Evolutionary conservation across 2,113 vertebrate genomes (phyloP), one percentile per base, ranked within the genome.

Genomic region (Daphoenositta chrysoptera): DNA sequence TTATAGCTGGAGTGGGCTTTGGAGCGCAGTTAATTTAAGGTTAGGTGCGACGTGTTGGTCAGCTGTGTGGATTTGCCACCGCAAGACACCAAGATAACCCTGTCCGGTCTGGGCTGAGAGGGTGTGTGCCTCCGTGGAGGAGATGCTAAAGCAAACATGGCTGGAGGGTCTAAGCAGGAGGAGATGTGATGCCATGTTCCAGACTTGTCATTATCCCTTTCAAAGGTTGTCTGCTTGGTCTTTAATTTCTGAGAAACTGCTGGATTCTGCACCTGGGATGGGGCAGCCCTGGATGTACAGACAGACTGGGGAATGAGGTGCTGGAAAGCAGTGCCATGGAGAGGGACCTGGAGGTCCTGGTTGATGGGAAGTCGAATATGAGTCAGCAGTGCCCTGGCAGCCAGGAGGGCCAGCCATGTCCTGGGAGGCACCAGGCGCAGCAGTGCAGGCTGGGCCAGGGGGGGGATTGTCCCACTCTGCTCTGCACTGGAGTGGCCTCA

Each of bases 401-500:
- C 24, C 42, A 65, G 70, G 40, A 56, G 50, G 20, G n/a, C 2
- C 60, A 65, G 0, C 4, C 3, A 0, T 56, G 50, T 40, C 24
- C 70, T 65, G 60, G n/a, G 26, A n/a, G 30, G 13, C 50, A 65
- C 24, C 42, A 48, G 50, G 18, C 14, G 54, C 31, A 83, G 27
- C 50, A 24, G 53, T 64, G 28, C n/a, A 22, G 48, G 28, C 40
- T 16, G 24, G 60, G 42, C 35, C 50, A 57, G 35, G 42, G n/a
- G 57, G 20, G 30, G 30, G 19, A 30, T 33, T 75, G 58, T 48
- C 30, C 50, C 47, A 48, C 42, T 57, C 40, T 72, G 53, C 42
- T 79, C 61, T 45, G 66, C 54, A 12, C 65, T 60, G 45, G 39
- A 0, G 1, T 0, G 0, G 37, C 37, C 21, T 37, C 33, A 75